These are phyloP conservation scores for Dinoponera quadriceps DNA, from an alignment of 1,140 invertebrate genomes.

Conservation along the genomic window DNA sequence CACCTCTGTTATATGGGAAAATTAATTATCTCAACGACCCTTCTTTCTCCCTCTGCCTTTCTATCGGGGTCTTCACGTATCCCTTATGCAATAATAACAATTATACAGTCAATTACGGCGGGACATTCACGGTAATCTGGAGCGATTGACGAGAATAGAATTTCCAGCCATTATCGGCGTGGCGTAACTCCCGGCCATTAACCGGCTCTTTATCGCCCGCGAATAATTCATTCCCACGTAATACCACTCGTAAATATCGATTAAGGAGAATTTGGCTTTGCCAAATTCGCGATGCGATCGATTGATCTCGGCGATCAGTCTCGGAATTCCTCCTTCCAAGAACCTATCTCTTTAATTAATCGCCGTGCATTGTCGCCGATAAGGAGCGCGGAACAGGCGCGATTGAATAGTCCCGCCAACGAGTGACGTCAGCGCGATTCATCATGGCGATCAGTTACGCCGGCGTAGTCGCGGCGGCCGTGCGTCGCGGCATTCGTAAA, in stretches of 20 bases:
- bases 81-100: not conserved
- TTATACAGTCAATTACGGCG: too few relatives aligned
- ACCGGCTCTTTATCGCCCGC: not conserved
- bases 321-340: too few relatives aligned
- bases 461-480: not conserved
- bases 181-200: not conserved
- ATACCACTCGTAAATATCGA: not conserved
- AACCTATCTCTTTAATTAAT: conserved; percentile 7
- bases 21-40: conserved; percentile 23
- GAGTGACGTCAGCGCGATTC: conserved; percentile 33
- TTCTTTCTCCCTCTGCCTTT: not conserved
- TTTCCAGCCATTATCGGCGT: not conserved
- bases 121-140: too few relatives aligned
- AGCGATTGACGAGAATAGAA: not conserved
- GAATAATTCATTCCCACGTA: conserved; percentile 4
- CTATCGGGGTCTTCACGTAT: not conserved
- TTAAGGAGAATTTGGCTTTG: not conserved
- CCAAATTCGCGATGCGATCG: not conserved
- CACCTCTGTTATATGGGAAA: not conserved
- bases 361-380: not conserved
- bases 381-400: not conserved
- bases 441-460: conserved; percentile 36
- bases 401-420: conserved; percentile 45
- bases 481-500: not conserved
- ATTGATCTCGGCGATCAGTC: too few relatives aligned